Conservation (phyloP, 2,113 vertebrate genomes). For the Rana temporaria region DNA sequence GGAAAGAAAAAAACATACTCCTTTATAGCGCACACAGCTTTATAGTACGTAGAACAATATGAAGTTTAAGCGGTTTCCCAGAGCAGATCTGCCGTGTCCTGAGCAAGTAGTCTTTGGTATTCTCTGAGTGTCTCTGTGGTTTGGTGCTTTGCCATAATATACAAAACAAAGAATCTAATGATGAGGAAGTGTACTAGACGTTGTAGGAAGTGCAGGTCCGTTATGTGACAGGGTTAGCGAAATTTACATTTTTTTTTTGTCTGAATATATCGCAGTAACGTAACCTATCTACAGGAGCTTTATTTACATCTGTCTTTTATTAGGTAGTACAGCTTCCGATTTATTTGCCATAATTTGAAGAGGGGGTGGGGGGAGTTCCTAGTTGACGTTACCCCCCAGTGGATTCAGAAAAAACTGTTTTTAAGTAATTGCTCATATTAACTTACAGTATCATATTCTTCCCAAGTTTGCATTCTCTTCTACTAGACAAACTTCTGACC, state of each 20-base stretch:
- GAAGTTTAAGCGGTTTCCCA: constrained; percentile 22
- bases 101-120: constrained; percentile 23
- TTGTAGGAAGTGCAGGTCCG: constrained; percentile 15
- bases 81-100: neutral
- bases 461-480: too few relatives aligned
- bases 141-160: constrained; percentile 41
- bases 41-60: neutral
- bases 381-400: too few relatives aligned
- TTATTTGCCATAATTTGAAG: too few relatives aligned
- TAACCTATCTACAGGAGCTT: neutral
- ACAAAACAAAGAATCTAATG: constrained; percentile 28
- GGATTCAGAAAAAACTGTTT: too few relatives aligned
- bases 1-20: neutral
- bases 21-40: neutral
- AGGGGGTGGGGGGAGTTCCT: too few relatives aligned
- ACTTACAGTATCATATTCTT: too few relatives aligned
- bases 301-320: neutral
- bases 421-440: too few relatives aligned
- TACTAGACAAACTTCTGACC: too few relatives aligned
- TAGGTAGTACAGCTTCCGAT: too few relatives aligned
- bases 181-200: constrained; percentile 7
- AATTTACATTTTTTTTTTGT: neutral
- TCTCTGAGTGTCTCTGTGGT: constrained; percentile 28
- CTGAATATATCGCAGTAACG: neutral
- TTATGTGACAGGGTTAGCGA: neutral